Conservation (phyloP, 2,888 invertebrate species). For the Leptopterna dolabrata region DNA sequence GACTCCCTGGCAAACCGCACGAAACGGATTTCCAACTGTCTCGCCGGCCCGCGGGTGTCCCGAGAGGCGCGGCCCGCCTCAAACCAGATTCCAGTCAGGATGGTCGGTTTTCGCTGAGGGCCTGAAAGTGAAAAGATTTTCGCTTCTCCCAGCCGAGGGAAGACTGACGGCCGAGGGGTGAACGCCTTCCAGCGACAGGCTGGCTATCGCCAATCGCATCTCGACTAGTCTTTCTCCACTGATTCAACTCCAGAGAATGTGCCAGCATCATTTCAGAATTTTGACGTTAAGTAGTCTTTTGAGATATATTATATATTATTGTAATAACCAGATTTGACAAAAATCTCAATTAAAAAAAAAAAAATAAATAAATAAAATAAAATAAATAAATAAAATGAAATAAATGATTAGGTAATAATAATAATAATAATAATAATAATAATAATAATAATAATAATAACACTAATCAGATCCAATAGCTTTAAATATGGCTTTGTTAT, state of each 20-base stretch:
- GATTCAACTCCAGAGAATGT: not conserved
- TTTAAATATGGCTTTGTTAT: no score
- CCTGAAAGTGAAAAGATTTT: constrained; percentile 36
- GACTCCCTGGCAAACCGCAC: not conserved
- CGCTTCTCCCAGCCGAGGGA: not conserved
- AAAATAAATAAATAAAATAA: no score
- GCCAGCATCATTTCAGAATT: not conserved
- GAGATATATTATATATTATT: no score
- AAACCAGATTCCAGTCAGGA: not conserved
- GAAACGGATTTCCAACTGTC: not conserved
- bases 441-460: no score
- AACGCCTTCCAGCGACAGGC: constrained; percentile 14
- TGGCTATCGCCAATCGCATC: not conserved
- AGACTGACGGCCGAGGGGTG: constrained; percentile 26
- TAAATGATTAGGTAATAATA: no score
- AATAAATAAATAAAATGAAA: no score
- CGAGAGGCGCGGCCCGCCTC: not conserved
- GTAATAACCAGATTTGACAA: no score
- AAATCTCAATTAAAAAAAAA: no score
- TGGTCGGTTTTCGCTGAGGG: not conserved
- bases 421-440: no score
- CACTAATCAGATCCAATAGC: no score
- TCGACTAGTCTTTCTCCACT: not conserved
- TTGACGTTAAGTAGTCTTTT: not conserved
- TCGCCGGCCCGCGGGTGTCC: not conserved